phyloP scores from a whole-genome alignment of 2,113 vertebrate genomes.

The Isichthys henryi region DNA sequence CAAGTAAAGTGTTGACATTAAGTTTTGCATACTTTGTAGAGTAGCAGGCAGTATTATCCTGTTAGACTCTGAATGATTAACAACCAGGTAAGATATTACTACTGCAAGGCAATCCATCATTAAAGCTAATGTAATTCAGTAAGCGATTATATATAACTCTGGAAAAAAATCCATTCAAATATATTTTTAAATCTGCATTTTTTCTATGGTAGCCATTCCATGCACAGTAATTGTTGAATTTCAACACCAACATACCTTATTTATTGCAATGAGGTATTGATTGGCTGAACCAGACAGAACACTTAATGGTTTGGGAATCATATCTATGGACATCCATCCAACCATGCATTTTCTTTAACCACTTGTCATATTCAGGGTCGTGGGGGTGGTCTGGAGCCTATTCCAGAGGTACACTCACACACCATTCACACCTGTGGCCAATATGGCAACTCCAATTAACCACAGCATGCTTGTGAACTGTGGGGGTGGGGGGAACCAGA shows the following conservation, averaged over 20 bases:
- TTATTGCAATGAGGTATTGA: not conserved
- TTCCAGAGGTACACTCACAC: not conserved
- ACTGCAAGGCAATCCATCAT: not conserved
- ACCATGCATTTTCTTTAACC: not conserved
- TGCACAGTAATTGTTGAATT: not conserved
- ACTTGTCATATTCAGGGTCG: not conserved
- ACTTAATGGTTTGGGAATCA: not conserved
- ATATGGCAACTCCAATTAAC: not conserved
- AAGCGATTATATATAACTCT: not conserved
- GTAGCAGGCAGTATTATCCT: not conserved
- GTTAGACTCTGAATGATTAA: conserved; percentile 9
- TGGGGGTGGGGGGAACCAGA: not conserved
- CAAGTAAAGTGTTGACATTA: not conserved
- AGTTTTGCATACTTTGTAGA: not conserved
- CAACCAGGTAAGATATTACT: not conserved
- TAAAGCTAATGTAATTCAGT: not conserved
- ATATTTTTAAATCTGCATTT: not conserved
- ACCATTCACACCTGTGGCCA: not conserved
- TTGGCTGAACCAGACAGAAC: not conserved
- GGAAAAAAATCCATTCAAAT: not conserved
- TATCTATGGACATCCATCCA: not conserved
- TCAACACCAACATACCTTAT: not conserved
- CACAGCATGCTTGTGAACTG: not conserved
- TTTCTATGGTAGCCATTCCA: not conserved
- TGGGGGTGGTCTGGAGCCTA: not conserved